Base-by-base conservation (phyloP, 2,888 invertebrate species). In the Pimpla rufipes region DNA sequence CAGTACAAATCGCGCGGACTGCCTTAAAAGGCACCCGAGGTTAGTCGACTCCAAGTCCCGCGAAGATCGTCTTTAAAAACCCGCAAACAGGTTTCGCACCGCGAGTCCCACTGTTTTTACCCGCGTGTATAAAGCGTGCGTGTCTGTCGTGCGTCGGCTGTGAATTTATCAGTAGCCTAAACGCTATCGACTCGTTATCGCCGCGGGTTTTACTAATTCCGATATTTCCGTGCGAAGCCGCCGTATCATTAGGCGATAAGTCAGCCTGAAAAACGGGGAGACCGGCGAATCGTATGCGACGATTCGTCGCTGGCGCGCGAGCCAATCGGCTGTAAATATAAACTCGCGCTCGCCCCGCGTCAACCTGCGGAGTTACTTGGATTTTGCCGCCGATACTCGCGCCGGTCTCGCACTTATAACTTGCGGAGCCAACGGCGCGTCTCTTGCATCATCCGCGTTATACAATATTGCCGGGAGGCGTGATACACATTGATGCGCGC, bases 1-100 rank as follows among this genome's bases (percentile, higher is more conserved):
- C n/a, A n/a, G n/a, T n/a, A n/a, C n/a, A n/a, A n/a, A n/a, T n/a
- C n/a, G n/a, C n/a, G n/a, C n/a, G n/a, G n/a, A n/a, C n/a, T n/a
- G n/a, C n/a, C n/a, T n/a, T n/a, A 70, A 47, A 50, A 71, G 35
- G 50, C 16, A 52, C 23, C 52, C 29, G 45, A 42, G 67, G 18
- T 55, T 47, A 57, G n/a, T 10, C 52, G 16, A 37, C n/a, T 29
- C 13, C 66, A 62, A 45, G 37, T 10, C 57, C 18, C 16, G 10
- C n/a, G 55, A 29, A 67, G 66, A 52, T 42, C n/a, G n/a, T 23
- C 16, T 57, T 18, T 23, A 13, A 18, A 21, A 10, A 23, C 8
- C 35, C 29, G 66, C 6, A 37, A 77, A 77, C 77, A 68, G 77
- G 77, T 77, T 77, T 77, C 68, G 57, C 68, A 29, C 68, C 35